Base-by-base conservation (phyloP, 92 coral and sea anemone genomes). In the Pocillopora meandrina region DNA sequence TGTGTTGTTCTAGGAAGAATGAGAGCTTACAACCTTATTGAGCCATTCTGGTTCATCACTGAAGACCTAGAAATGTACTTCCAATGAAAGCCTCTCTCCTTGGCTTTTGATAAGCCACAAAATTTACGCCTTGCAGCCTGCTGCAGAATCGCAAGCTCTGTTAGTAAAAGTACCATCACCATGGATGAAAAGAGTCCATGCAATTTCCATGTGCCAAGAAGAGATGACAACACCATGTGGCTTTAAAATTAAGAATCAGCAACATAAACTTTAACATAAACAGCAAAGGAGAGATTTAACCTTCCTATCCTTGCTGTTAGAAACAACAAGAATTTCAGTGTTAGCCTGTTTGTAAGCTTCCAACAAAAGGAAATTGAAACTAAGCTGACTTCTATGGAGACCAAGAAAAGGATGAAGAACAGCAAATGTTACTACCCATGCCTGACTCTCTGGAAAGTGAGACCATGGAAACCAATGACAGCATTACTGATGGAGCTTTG, bases 231-330 rank as follows among this genome's bases (percentile, higher is more conserved):
- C 93, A 90, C 71, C 91, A 87, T 76, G 89, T 87, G 72, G 89
- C 91, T 12, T 87, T 84, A 23, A 82, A 77, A 12, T 71, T 87
- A 15, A 80, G 88, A 64, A 75, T 79, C 76, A 79, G 89, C 19
- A 52, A 70, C 60, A 73, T 78, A 23, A 64, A 71, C 20, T 19
- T 59, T 21, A 90, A 79, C 72, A 84, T 73, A 75, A 70, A 87
- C 52, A 72, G 83, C 87, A 8, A 56, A 58, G 8, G 93, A 82
- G 42, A 90, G 90, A 60, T 67, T 68, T 9, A 73, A 60, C 26
- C 91, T 90, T 10, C 91, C 86, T 84, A 83, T 56, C 55, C 78
- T 80, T 77, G 92, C 92, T 19, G 19, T 86, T 71, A 76, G 90
- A 67, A 61, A 79, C 13, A 72, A 80, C 47, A 61, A 70, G 59